phyloP scores from a whole-genome alignment of 1,140 invertebrate species.

The Matsumurasca onukii region DNA sequence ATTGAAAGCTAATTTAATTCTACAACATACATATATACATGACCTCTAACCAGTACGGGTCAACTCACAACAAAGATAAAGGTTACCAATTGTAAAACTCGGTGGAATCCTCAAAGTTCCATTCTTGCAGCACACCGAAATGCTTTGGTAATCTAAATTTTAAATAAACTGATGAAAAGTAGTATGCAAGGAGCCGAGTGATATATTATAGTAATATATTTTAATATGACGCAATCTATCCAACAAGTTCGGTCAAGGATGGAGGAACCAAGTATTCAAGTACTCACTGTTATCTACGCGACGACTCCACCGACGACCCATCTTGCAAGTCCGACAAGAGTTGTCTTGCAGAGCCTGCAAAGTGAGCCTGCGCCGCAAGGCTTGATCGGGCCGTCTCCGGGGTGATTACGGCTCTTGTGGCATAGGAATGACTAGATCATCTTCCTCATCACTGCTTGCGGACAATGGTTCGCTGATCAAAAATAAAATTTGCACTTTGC shows the following conservation, averaged over 20 bases:
- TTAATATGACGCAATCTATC: background rate
- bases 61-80: background rate
- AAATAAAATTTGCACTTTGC: no score
- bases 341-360: background rate
- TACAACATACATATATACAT: background rate
- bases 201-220: background rate
- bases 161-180: background rate
- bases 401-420: background rate
- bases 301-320: conserved; percentile 1
- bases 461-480: conserved; percentile 16
- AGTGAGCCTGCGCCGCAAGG: background rate
- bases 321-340: conserved; percentile 1
- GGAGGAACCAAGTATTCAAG: no score
- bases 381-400: background rate
- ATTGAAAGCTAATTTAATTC: background rate
- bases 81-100: background rate
- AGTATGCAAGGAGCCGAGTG: background rate
- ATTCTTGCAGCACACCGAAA: background rate
- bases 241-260: no score
- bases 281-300: conserved; percentile 10
- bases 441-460: conserved; percentile 16
- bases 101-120: background rate
- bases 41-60: background rate
- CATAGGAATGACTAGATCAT: background rate
- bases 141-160: background rate